Conservation (phyloP, 64 coral and sea anemone species). For the Actinia equina region DNA sequence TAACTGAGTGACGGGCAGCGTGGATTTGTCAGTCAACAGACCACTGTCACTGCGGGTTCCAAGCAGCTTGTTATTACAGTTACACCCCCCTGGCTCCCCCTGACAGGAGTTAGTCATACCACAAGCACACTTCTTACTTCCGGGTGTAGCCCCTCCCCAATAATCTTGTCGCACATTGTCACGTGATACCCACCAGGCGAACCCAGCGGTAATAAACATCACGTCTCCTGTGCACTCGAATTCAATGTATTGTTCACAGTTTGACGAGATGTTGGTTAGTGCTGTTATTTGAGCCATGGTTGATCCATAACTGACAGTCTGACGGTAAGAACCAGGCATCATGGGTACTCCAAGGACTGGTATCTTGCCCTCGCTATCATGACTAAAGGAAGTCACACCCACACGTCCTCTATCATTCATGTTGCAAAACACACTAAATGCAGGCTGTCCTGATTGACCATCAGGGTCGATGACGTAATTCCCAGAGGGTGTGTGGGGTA, state of each 20-base stretch:
- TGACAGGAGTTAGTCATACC: slow-evolving; percentile 24
- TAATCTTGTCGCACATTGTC: slow-evolving; percentile 10
- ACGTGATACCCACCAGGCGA: slow-evolving; percentile 54
- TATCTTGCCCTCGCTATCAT: slow-evolving; percentile 43
- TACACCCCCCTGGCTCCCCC: neutral
- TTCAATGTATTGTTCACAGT: slow-evolving; percentile 54
- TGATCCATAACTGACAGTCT: neutral
- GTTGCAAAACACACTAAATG: slow-evolving; percentile 41
- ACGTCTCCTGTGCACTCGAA: slow-evolving; percentile 25
- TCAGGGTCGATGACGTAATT: slow-evolving; percentile 50
- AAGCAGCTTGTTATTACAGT: neutral
- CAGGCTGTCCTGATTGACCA: neutral
- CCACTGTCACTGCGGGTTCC: neutral
- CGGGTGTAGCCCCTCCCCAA: slow-evolving; percentile 38
- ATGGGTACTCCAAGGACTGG: slow-evolving; percentile 7
- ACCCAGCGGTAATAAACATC: neutral
- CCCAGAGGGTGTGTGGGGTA: slow-evolving; percentile 11
- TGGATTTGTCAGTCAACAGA: slow-evolving; percentile 22
- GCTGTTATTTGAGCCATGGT: neutral
- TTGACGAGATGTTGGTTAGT: neutral
- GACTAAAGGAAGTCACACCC: slow-evolving; percentile 56
- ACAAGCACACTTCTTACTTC: slow-evolving; percentile 41
- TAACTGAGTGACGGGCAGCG: slow-evolving; percentile 14
- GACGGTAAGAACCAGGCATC: neutral
- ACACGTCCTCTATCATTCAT: slow-evolving; percentile 42